Evolutionary conservation across 2,797 vertebrate species (phyloP).

Genomic region (Streptopelia turtur): DNA sequence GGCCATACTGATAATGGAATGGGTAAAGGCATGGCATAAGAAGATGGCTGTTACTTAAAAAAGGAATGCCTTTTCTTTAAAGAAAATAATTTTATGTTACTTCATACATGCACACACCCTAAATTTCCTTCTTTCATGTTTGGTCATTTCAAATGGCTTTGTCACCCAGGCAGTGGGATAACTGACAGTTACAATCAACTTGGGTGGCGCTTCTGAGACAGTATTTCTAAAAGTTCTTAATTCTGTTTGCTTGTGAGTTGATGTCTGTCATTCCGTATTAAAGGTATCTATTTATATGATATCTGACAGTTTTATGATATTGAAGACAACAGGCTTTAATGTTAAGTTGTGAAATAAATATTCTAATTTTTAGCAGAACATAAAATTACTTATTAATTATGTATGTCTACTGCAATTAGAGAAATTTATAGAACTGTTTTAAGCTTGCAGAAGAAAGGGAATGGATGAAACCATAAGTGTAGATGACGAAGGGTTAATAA

Average conservation of each 20-base stretch:
- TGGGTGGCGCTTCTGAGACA: not conserved
- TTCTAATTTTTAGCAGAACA: not conserved
- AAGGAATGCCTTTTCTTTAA: not conserved
- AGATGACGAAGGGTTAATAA: not conserved
- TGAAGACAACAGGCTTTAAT: not conserved
- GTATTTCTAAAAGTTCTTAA: not conserved
- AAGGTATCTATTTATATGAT: not conserved
- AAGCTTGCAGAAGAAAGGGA: not conserved
- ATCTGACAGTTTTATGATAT: not conserved
- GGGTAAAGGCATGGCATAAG: not conserved
- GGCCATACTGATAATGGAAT: not conserved
- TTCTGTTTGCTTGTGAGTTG: not conserved
- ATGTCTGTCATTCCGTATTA: not conserved
- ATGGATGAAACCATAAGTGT: not conserved
- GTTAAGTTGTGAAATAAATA: not conserved
- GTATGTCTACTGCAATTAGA: not conserved
- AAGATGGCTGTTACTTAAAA: not conserved
- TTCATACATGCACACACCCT: not conserved
- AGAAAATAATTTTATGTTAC: not conserved
- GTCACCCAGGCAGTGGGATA: not conserved
- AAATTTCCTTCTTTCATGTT: not conserved
- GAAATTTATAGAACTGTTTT: not conserved
- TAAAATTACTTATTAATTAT: not conserved
- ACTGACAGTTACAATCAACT: not conserved
- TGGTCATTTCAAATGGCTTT: not conserved